A percentile compares a stretch with the other conserved stretches of the same genome.
These are phyloP conservation scores for Eumerus sabulonum DNA, from an alignment of 2,888 invertebrate species.

Conservation along the genomic window DNA sequence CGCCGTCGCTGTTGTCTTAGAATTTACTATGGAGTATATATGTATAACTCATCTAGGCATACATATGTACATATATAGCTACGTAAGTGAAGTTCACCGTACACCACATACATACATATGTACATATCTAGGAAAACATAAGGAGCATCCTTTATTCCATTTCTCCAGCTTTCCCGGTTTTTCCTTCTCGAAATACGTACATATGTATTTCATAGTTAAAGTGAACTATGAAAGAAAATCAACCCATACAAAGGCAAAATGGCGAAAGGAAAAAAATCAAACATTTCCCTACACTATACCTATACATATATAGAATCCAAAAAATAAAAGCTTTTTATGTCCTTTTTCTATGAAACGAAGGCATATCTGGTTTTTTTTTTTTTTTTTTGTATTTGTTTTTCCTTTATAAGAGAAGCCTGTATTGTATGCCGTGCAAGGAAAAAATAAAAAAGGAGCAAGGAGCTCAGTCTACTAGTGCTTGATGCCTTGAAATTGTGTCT, in stretches of 20 bases:
- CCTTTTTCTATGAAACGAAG: slow-evolving; percentile 54
- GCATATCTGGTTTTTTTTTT: not conserved
- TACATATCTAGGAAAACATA: slow-evolving; percentile 9
- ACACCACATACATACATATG: no score
- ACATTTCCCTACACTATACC: slow-evolving; percentile 16
- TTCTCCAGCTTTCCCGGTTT: not conserved
- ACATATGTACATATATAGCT: not conserved
- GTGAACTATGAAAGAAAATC: slow-evolving; percentile 58
- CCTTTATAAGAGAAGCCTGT: slow-evolving; percentile 12
- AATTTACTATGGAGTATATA: no score
- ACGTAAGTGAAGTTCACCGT: no score
- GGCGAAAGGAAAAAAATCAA: slow-evolving; percentile 3
- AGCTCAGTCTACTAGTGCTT: not conserved
- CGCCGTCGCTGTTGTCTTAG: no score
- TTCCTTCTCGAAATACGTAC: not conserved
- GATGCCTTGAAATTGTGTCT: no score
- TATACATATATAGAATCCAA: slow-evolving; percentile 48
- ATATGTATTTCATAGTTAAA: slow-evolving; percentile 31
- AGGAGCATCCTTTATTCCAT: slow-evolving; percentile 47
- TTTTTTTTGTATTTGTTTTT: no score
- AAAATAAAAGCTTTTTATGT: slow-evolving; percentile 66
- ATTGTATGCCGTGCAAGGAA: slow-evolving; percentile 26
- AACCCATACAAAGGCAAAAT: slow-evolving; percentile 34
- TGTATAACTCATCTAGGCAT: no score
- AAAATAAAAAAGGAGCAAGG: slow-evolving; percentile 10